Evolutionary conservation across 2,888 invertebrate genomes (phyloP), one percentile per base, ranked within the genome.

Genomic region (Chrysolina haemoptera): DNA sequence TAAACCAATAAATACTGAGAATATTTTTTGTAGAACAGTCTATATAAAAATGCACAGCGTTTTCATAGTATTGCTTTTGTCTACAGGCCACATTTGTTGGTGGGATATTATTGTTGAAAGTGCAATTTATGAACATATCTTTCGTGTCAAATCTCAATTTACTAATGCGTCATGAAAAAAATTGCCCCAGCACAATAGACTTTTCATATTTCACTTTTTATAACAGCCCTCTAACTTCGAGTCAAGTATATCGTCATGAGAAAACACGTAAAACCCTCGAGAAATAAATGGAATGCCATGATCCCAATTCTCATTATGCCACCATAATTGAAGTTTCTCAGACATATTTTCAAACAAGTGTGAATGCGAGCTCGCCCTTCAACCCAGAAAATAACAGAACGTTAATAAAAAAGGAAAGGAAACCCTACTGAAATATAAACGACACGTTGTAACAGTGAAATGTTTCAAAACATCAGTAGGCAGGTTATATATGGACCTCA

Each of bases 271-370:
- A 12, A 20, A 10, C 53, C 18, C 20, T 20, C 53, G 4, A 53
- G 53, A 20, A 53, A 53, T 53, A 53, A 53, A 53, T 53, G 53
- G 22, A 20, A 53, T 20, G 53, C 20, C 53, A 20, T 3, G 53
- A 53, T 18, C 53, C 12, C 53, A 53, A 20, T 20, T 53, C 53
- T 22, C 20, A 53, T 53, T 53, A 53, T 20, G 18, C 5, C 53
- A 20, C 53, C 12, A 53, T 53, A 53, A 20, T 20, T 53, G 53
- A 20, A 20, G 53, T 20, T 48, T 53, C 11, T 12, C 53, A 53
- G 10, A 53, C 12, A 20, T 53, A 20, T 53, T 53, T 53, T 53
- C 20, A 20, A 9, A 16, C 53, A 20, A 5, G 53, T 53, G 53
- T 53, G 53, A 53, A 20, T 53, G 20, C 18, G 53, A 12, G 11